Evolutionary conservation across 1,140 invertebrate species (phyloP).

Genomic region (Nasonia longicornis): DNA sequence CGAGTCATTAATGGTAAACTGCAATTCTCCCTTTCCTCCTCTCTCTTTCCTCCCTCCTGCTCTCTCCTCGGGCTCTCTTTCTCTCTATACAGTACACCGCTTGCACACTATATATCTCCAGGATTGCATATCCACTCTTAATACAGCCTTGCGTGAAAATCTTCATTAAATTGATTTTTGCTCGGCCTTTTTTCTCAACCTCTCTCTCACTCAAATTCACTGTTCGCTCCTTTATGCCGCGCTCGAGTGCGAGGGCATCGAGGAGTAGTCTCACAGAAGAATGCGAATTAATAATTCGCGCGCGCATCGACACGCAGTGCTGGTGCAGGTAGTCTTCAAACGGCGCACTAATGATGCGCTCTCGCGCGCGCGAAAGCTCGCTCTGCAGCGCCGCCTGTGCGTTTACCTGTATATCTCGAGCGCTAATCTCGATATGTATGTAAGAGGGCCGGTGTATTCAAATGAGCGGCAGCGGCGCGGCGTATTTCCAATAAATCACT

Average conservation of each 20-base stretch:
- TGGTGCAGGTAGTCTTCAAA: neutral
- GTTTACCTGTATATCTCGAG: neutral
- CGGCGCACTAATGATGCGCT: neutral
- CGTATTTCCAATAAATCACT: neutral
- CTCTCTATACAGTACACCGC: neutral
- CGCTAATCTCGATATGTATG: conserved; percentile 1
- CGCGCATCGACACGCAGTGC: neutral
- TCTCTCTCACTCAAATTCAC: too few relatives aligned
- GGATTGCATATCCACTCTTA: conserved; percentile 31
- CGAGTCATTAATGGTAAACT: conserved; percentile 67
- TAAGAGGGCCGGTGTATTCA: neutral
- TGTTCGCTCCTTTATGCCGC: conserved; percentile 1
- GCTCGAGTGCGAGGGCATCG: too few relatives aligned
- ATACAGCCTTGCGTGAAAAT: conserved; percentile 43
- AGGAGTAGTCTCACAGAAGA: too few relatives aligned
- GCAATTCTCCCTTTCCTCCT: conserved; percentile 55
- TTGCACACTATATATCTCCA: neutral
- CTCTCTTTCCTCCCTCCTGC: conserved; percentile 34
- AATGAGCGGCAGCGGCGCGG: neutral
- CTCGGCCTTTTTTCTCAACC: neutral
- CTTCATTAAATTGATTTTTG: conserved; percentile 28
- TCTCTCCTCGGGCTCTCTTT: neutral
- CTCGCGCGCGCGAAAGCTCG: neutral
- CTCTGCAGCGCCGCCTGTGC: neutral
- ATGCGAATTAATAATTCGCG: neutral